Base-by-base conservation (phyloP, 2,888 invertebrate species). In the Diplazon laetatorius region DNA sequence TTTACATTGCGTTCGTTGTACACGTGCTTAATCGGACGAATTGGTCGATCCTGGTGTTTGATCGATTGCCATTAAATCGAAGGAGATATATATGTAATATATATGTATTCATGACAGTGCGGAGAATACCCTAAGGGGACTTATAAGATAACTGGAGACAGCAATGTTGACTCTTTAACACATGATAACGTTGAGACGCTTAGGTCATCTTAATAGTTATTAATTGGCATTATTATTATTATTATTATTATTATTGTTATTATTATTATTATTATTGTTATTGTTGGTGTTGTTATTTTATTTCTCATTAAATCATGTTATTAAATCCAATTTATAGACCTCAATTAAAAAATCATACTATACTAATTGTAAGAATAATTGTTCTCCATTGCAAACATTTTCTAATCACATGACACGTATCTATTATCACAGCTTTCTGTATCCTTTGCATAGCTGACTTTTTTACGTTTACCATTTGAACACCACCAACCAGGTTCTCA, bases 11-110 rank as follows among this genome's bases (percentile, higher is more conserved):
- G 14, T 55, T 6, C 20, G 14, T 48, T 37, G 20, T 22, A n/a
- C 22, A 65, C n/a, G n/a, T 50, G 39, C 50, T 65, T 50, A 65
- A 66, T 52, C 50, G 37, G 52, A 35, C 48, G 48, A 50, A 50
- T 50, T 50, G 48, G 48, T 12, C 22, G 50, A 50, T 22, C n/a
- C 22, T 12, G 35, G 35, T 30, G 48, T 48, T 39, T 25, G 39
- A 52, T 14, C 14, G 52, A 16, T 39, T 22, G 14, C 65, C 39
- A 66, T 66, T 39, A 22, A 9, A 52, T 25, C 16, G 22, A 14
- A 52, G 39, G 16, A 55, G n/a, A n/a, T n/a, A n/a, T n/a, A n/a
- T n/a, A n/a, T n/a, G n/a, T n/a, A n/a, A n/a, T n/a, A n/a, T n/a
- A n/a, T n/a, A 30, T 55, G 16, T 35, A 9, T 55, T 30, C 30